A percentile compares a stretch with the other conserved stretches of the same genome.
These are phyloP conservation scores for Linurgus olivaceus DNA, from an alignment of 2,797 vertebrate genomes.

Conservation along the genomic window DNA sequence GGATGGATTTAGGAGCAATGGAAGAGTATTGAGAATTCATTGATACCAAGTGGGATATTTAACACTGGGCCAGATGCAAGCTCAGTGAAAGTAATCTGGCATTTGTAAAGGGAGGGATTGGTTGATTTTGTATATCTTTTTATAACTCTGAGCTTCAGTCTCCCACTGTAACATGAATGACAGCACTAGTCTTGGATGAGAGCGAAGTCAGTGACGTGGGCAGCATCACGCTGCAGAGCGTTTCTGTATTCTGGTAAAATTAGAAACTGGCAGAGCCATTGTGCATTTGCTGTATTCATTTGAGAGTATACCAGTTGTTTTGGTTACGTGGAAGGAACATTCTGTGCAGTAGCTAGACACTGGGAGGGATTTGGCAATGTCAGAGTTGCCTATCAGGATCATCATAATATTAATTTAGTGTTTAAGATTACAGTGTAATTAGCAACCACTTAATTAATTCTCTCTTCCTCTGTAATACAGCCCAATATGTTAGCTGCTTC, in stretches of 20 bases:
- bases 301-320: not conserved
- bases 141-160: not conserved
- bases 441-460: conserved; percentile 55
- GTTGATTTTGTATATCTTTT: not conserved
- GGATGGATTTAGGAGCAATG: not conserved
- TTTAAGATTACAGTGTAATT: conserved; percentile 61
- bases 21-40: not conserved
- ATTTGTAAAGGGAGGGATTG: not conserved
- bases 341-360: not conserved
- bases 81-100: not conserved
- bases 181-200: not conserved
- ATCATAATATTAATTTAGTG: conserved; percentile 60
- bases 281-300: not conserved
- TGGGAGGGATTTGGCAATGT: conserved; percentile 48
- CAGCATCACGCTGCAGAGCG: not conserved
- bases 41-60: not conserved
- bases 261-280: not conserved
- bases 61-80: not conserved
- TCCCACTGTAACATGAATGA: not conserved
- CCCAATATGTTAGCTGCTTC: conserved; percentile 51
- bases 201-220: not conserved
- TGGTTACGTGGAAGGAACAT: not conserved
- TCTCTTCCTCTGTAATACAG: conserved; percentile 26
- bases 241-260: not conserved
- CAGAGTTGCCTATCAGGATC: conserved; percentile 56